These are phyloP conservation scores for Anaspis maculata DNA, from an alignment of 2,888 invertebrate genomes.

Conservation along the genomic window DNA sequence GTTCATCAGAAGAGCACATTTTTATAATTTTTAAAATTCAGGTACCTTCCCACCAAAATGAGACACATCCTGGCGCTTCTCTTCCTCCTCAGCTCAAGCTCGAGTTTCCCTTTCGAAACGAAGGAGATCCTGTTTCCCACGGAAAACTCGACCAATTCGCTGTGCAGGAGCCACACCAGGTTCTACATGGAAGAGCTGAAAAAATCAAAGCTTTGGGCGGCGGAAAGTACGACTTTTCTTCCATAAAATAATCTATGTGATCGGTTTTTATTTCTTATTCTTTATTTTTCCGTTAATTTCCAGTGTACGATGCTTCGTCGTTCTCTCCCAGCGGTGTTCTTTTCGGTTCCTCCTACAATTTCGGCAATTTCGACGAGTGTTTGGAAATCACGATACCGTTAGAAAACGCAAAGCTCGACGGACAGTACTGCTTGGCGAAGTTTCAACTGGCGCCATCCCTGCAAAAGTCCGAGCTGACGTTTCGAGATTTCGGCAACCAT, in stretches of 20 bases:
- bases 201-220: constrained; percentile 27
- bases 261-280: too few relatives aligned
- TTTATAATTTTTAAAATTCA: too few relatives aligned
- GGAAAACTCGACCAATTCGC: constrained; percentile 17
- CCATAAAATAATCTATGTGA: not conserved
- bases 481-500: not conserved
- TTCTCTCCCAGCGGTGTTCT: constrained; percentile 61
- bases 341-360: constrained; percentile 56
- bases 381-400: constrained; percentile 34
- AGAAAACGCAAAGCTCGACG: constrained; percentile 36
- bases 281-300: too few relatives aligned
- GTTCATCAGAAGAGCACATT: too few relatives aligned
- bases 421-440: constrained; percentile 58
- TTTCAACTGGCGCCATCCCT: constrained; percentile 36
- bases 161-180: constrained; percentile 25
- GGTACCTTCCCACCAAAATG: too few relatives aligned
- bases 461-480: constrained; percentile 6
- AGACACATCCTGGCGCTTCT: too few relatives aligned
- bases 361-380: constrained; percentile 67
- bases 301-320: constrained; percentile 65
- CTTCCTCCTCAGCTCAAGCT: too few relatives aligned
- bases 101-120: too few relatives aligned
- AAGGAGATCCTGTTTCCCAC: constrained; percentile 22
- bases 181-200: constrained; percentile 24
- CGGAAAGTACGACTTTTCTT: constrained; percentile 24